A percentile compares a stretch with the other conserved stretches of the same genome.
These are phyloP conservation scores for Eristalis tenax DNA, from an alignment of 2,888 invertebrate species.

Conservation along the genomic window DNA sequence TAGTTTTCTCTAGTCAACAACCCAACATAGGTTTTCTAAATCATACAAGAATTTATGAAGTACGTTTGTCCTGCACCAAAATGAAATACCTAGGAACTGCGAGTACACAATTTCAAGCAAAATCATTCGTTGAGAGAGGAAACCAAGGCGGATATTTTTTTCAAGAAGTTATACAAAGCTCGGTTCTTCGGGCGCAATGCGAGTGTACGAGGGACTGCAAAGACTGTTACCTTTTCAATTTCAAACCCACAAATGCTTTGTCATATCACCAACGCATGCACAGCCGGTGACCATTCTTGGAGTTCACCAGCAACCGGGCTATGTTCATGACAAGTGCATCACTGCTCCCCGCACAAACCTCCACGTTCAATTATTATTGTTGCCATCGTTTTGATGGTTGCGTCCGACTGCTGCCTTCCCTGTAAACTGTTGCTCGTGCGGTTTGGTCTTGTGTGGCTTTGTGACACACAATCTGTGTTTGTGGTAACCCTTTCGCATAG, in stretches of 20 bases:
- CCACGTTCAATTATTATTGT: not conserved
- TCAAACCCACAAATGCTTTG: not conserved
- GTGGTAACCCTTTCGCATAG: not conserved
- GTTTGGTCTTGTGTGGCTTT: not conserved
- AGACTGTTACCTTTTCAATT: not conserved
- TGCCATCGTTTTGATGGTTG: not conserved
- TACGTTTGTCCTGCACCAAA: too few relatives aligned
- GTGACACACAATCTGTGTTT: not conserved
- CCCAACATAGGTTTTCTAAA: too few relatives aligned
- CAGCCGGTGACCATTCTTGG: not conserved
- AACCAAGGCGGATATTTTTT: not conserved
- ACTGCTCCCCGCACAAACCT: not conserved
- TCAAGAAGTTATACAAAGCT: not conserved
- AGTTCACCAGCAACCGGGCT: not conserved
- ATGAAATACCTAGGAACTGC: too few relatives aligned
- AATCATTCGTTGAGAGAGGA: too few relatives aligned
- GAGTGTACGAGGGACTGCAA: not conserved
- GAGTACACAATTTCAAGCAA: too few relatives aligned
- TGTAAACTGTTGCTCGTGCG: not conserved
- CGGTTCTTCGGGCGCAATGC: not conserved
- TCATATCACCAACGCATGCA: not conserved
- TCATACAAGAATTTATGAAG: too few relatives aligned
- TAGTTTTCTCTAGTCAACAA: too few relatives aligned
- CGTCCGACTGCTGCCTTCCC: not conserved
- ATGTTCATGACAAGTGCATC: not conserved